A percentile compares a stretch with the other conserved stretches of the same genome.
These are phyloP conservation scores for Nasonovia ribisnigri DNA, from an alignment of 2,888 invertebrate genomes.

Conservation along the genomic window DNA sequence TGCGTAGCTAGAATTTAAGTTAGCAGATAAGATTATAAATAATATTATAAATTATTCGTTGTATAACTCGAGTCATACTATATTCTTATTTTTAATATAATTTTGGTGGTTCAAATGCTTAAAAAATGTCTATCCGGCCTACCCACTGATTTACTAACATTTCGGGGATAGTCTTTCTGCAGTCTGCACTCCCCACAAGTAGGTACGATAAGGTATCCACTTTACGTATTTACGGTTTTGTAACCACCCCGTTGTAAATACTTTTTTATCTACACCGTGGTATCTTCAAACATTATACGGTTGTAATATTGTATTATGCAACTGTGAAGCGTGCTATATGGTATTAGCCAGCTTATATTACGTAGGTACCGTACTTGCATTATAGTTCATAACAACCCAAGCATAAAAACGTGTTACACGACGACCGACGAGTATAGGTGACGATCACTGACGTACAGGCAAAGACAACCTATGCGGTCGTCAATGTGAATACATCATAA, in stretches of 20 bases:
- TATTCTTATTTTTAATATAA: neutral
- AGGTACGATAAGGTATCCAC: rapidly evolving
- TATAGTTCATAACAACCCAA: neutral
- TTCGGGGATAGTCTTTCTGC: too few relatives aligned
- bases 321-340: neutral
- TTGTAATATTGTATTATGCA: neutral
- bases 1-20: too few relatives aligned
- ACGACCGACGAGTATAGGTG: neutral
- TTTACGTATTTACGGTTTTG: neutral
- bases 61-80: neutral
- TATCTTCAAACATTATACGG: neutral
- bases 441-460: neutral
- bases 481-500: neutral
- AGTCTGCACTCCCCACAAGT: too few relatives aligned
- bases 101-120: neutral
- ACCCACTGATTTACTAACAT: neutral
- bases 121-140: neutral
- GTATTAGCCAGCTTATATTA: neutral
- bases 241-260: neutral
- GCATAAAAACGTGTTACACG: neutral
- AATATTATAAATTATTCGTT: neutral
- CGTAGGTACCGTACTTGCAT: neutral
- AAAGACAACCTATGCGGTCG: neutral
- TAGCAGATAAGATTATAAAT: too few relatives aligned
- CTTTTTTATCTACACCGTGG: neutral